phyloP scores from a whole-genome alignment of 1,140 invertebrate species.

The Drosophila gunungcola region DNA sequence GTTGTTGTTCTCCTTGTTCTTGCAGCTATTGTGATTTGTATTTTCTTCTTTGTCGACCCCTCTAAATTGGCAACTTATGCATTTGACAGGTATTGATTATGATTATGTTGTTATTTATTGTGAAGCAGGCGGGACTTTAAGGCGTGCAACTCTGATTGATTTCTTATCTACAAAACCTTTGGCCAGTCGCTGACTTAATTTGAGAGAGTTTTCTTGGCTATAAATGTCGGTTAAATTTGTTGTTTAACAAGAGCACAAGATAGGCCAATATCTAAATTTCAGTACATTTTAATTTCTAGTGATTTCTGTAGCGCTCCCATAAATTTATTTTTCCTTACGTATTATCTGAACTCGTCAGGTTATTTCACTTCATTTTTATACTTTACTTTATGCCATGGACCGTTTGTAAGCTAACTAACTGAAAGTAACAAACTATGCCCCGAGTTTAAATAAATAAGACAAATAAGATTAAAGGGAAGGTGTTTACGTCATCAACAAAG shows the following conservation, averaged over 20 bases:
- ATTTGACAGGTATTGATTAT: constrained; percentile 63
- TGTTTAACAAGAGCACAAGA: too few species aligned
- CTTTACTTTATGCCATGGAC: too few species aligned
- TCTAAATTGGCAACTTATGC: constrained; percentile 49
- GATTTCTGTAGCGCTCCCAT: too few species aligned
- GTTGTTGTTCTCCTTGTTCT: constrained; percentile 20
- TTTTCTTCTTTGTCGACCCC: constrained; percentile 27
- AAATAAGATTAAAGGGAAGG: constrained; percentile 10
- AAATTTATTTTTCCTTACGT: too few species aligned
- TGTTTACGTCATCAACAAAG: constrained; percentile 56
- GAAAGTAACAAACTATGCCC: too few species aligned
- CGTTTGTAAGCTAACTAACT: too few species aligned
- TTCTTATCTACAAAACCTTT: not conserved
- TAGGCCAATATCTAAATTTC: too few species aligned
- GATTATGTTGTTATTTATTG: constrained; percentile 44
- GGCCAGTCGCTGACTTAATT: not conserved
- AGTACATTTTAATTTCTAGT: too few species aligned
- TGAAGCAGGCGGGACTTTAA: constrained; percentile 10
- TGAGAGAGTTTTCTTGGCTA: too few species aligned
- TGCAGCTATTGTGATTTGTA: constrained; percentile 24
- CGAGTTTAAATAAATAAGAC: not conserved
- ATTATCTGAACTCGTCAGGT: too few species aligned
- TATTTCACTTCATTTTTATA: too few species aligned
- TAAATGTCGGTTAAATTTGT: too few species aligned
- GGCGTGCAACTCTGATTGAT: constrained; percentile 5